These are phyloP conservation scores for Hydriomena furcata DNA, from an alignment of 2,888 invertebrate species.

Conservation along the genomic window DNA sequence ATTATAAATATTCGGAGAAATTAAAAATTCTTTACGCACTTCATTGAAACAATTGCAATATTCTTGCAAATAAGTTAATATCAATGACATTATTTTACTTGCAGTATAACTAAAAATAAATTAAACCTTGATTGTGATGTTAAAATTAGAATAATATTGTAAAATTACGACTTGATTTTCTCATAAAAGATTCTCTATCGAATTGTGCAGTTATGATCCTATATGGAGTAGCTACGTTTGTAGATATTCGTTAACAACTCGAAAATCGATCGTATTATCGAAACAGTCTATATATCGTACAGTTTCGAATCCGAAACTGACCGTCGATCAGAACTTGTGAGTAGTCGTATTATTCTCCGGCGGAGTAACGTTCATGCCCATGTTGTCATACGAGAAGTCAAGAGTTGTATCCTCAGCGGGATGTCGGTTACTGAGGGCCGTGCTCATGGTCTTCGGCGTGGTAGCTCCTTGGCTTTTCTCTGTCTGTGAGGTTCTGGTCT, in stretches of 20 bases:
- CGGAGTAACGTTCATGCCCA: slow-evolving; percentile 88
- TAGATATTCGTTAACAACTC: slow-evolving; percentile 7
- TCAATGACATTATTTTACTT: no score
- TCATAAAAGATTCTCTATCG: no score
- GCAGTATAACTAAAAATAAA: no score
- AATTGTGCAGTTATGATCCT: no score
- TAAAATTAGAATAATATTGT: no score
- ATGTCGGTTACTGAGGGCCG: slow-evolving; percentile 87
- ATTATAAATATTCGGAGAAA: no score
- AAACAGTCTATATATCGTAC: slow-evolving; percentile 40
- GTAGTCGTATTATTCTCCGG: slow-evolving; percentile 69
- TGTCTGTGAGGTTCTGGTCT: slow-evolving; percentile 66
- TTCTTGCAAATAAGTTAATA: no score
- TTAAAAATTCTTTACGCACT: no score
- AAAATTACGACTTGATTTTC: no score
- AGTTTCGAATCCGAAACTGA: slow-evolving; percentile 48
- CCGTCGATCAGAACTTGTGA: slow-evolving; percentile 65
- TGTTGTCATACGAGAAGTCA: slow-evolving; percentile 92
- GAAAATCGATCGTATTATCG: slow-evolving; percentile 15
- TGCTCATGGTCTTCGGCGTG: slow-evolving; percentile 87
- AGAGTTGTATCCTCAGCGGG: slow-evolving; percentile 90
- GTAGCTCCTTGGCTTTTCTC: slow-evolving; percentile 83
- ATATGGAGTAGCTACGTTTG: background rate
- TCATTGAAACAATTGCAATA: no score
- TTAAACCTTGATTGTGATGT: no score